Evolutionary conservation across 2,888 invertebrate genomes (phyloP).

Genomic region (Agrochola macilenta): DNA sequence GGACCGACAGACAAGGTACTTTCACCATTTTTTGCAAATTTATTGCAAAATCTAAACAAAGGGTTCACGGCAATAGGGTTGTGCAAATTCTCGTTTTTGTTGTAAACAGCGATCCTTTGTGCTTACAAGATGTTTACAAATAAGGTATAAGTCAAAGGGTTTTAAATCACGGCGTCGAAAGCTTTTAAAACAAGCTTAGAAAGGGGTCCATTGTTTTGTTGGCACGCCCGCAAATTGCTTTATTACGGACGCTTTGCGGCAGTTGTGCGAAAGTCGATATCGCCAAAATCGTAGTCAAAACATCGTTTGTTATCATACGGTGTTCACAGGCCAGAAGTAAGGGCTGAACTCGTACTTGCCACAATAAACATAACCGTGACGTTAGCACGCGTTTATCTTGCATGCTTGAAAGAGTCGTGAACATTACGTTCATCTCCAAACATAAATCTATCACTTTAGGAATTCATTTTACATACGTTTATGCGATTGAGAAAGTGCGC

Average conservation of each 20-base stretch:
- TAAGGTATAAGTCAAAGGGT: conserved; percentile 89
- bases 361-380: conserved; percentile 64
- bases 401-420: conserved; percentile 60
- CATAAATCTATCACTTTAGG: conserved; percentile 70
- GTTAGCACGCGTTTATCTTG: conserved; percentile 54
- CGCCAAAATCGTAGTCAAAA: conserved; percentile 88
- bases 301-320: conserved; percentile 84
- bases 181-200: conserved; percentile 90
- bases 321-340: conserved; percentile 61
- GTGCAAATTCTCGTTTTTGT: conserved; percentile 85
- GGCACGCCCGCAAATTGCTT: conserved; percentile 89
- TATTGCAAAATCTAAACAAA: conserved; percentile 79
- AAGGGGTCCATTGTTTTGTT: conserved; percentile 88
- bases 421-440: conserved; percentile 62
- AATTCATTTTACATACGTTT: conserved; percentile 64
- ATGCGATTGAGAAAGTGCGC: conserved; percentile 58
- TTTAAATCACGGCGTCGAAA: conserved; percentile 90
- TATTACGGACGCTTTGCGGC: conserved; percentile 84
- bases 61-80: conserved; percentile 86
- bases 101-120: conserved; percentile 86
- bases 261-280: conserved; percentile 87
- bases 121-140: conserved; percentile 87
- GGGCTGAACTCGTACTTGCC: conserved; percentile 51
- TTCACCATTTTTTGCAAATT: conserved; percentile 78
- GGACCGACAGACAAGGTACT: conserved; percentile 73